These are phyloP conservation scores for Drosophila nigrodunni DNA, from an alignment of 1,140 invertebrate species.

Conservation along the genomic window DNA sequence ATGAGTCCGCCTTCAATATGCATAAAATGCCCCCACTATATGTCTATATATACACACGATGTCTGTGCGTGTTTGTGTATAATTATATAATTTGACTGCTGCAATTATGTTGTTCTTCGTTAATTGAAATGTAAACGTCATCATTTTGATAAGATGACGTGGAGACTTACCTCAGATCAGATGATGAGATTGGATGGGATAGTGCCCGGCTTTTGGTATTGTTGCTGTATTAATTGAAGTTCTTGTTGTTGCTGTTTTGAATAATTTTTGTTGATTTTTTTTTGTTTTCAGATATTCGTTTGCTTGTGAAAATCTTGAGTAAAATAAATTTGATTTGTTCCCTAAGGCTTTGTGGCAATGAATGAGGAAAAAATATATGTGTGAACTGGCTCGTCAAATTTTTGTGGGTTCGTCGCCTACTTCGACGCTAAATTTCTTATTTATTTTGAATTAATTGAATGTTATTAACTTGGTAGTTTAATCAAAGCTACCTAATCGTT, in stretches of 20 bases:
- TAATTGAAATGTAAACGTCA: constrained; percentile 82
- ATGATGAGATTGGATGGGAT: constrained; percentile 10
- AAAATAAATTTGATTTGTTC: too few relatives aligned
- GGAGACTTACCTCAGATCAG: constrained; percentile 11
- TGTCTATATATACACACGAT: background rate
- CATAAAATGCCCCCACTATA: constrained; percentile 33
- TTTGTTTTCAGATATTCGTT: background rate
- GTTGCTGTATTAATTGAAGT: too few relatives aligned
- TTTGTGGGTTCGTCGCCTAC: too few relatives aligned
- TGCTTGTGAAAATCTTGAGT: too few relatives aligned
- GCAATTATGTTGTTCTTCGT: constrained; percentile 79
- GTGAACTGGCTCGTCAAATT: too few relatives aligned
- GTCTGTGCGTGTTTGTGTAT: constrained; percentile 64
- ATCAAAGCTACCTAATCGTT: too few relatives aligned
- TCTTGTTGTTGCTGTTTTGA: constrained; percentile 12
- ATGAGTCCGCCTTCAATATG: constrained; percentile 47
- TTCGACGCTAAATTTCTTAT: too few relatives aligned
- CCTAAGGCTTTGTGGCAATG: too few relatives aligned
- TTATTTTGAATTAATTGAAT: too few relatives aligned
- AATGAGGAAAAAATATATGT: too few relatives aligned
- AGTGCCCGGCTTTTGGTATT: background rate
- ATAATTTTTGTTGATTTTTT: constrained; percentile 15
- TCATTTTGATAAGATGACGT: constrained; percentile 76
- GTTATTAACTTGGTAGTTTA: too few relatives aligned
- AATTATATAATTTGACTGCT: constrained; percentile 82